These are phyloP conservation scores for Dolichoris vasculosae DNA, from an alignment of 1,140 invertebrate species.

Conservation along the genomic window DNA sequence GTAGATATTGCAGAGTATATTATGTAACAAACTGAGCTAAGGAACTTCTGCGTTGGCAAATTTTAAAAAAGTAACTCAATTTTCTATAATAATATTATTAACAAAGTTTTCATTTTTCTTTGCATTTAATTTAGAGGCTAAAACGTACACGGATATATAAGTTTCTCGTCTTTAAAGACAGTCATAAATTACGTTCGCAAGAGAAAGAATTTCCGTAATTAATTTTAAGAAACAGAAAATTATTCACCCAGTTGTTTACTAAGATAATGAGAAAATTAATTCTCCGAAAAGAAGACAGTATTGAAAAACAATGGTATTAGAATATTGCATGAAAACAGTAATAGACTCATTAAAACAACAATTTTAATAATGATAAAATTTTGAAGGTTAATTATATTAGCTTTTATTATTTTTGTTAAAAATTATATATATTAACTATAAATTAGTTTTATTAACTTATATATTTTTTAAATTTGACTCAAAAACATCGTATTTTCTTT, in stretches of 20 bases:
- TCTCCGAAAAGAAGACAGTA: not conserved
- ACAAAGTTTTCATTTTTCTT: not conserved
- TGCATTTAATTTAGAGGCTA: not conserved
- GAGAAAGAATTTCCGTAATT: conserved; percentile 8
- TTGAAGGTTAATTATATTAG: not conserved
- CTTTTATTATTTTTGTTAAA: not conserved
- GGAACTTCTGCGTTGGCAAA: not conserved
- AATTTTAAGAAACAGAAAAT: conserved; percentile 5
- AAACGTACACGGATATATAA: not conserved
- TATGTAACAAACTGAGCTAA: not conserved
- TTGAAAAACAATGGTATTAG: not conserved
- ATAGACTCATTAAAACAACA: not conserved
- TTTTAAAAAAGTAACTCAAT: not conserved
- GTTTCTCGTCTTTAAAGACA: not conserved
- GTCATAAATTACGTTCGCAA: not conserved
- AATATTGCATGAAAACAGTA: not conserved
- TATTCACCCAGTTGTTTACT: not conserved
- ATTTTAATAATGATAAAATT: not conserved
- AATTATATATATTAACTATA: too few species aligned
- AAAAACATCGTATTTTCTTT: not conserved
- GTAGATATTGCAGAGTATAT: too few species aligned
- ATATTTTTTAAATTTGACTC: not conserved
- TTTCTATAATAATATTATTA: not conserved
- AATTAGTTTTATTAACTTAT: too few species aligned
- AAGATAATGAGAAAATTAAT: not conserved